These are phyloP conservation scores for Platorchestia sp. DNA, from an alignment of 1,140 invertebrate genomes.

Conservation along the genomic window DNA sequence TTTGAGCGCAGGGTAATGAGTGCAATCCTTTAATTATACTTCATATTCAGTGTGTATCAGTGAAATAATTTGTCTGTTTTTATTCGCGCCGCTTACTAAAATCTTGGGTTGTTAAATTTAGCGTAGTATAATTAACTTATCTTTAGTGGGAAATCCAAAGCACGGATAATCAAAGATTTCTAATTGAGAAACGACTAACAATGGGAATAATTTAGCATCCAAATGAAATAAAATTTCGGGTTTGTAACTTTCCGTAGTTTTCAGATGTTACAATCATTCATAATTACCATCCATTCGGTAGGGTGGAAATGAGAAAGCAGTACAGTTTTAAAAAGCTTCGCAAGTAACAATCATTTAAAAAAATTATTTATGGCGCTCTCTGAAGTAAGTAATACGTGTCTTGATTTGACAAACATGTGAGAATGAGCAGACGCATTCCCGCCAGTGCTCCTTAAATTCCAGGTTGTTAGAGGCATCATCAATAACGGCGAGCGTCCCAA, in stretches of 20 bases:
- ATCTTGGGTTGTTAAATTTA: too few relatives aligned
- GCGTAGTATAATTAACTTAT: too few relatives aligned
- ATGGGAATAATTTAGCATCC: too few relatives aligned
- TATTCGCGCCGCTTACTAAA: too few relatives aligned
- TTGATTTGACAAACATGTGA: background rate
- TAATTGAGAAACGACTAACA: too few relatives aligned
- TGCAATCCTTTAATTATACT: too few relatives aligned
- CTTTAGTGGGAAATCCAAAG: background rate
- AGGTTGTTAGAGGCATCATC: constrained; percentile 44
- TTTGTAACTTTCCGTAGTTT: background rate
- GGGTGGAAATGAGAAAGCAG: too few relatives aligned
- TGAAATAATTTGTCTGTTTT: too few relatives aligned
- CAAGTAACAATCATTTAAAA: background rate
- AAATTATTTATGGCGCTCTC: background rate
- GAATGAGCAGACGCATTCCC: background rate
- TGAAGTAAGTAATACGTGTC: background rate
- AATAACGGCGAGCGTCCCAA: constrained; percentile 42
- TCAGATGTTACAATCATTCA: background rate
- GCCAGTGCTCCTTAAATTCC: constrained; percentile 14
- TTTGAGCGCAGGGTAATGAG: too few relatives aligned
- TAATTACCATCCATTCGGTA: background rate
- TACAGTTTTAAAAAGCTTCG: background rate
- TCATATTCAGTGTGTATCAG: too few relatives aligned
- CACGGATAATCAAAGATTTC: too few relatives aligned
- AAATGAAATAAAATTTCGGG: background rate